phyloP scores from a whole-genome alignment of 2,797 vertebrate species.

The Poecilia picta region DNA sequence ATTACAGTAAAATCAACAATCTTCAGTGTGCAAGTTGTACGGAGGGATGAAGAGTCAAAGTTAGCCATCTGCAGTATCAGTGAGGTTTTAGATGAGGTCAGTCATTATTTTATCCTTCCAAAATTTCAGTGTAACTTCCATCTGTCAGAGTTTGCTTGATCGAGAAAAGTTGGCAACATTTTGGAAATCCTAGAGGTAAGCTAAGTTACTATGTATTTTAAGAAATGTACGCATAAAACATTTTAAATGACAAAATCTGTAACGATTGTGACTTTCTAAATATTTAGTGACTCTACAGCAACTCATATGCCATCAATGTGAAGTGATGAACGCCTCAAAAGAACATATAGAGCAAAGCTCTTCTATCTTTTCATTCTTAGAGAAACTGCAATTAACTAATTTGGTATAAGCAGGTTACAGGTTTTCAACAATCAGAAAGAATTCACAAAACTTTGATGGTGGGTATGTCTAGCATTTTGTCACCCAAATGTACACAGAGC shows the following conservation, averaged over 20 bases:
- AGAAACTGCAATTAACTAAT: background rate
- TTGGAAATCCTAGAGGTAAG: background rate
- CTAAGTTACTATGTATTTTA: background rate
- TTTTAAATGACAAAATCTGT: background rate
- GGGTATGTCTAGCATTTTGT: background rate
- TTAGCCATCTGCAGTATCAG: background rate
- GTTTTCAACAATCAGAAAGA: background rate
- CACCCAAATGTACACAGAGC: constrained; percentile 24
- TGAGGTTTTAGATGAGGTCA: background rate
- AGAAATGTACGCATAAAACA: background rate
- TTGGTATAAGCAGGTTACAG: background rate
- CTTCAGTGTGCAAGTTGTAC: background rate
- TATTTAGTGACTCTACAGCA: background rate
- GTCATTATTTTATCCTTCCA: background rate
- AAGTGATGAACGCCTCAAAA: background rate
- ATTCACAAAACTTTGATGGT: background rate
- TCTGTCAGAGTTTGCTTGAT: background rate
- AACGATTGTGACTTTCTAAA: background rate
- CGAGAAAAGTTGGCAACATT: background rate
- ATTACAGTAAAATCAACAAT: background rate
- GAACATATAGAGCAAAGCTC: background rate
- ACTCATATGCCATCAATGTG: background rate
- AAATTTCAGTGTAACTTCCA: background rate
- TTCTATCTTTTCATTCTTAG: background rate
- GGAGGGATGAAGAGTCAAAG: background rate